These are phyloP conservation scores for Coenonympha glycerion DNA, from an alignment of 2,888 invertebrate species.

Conservation along the genomic window DNA sequence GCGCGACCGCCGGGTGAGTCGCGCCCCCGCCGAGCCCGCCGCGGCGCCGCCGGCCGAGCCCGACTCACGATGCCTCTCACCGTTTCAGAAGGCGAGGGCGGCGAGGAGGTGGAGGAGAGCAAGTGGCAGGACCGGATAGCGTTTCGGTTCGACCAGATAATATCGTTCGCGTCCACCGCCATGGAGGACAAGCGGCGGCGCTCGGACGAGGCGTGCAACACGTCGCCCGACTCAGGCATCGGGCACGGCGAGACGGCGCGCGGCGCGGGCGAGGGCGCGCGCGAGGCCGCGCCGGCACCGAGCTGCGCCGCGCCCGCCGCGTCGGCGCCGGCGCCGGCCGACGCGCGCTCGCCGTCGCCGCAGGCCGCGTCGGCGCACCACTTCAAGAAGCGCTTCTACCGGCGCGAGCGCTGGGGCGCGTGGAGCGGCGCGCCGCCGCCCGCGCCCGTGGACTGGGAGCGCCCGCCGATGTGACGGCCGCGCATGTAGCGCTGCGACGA, in stretches of 20 bases:
- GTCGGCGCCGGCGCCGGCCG: slow-evolving; percentile 32
- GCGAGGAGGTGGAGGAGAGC: slow-evolving; percentile 84
- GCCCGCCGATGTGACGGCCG: slow-evolving; percentile 68
- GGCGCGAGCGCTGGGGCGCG: slow-evolving; percentile 81
- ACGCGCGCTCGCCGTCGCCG: slow-evolving; percentile 60
- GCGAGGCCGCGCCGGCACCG: slow-evolving; percentile 56
- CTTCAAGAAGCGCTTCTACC: slow-evolving; percentile 91
- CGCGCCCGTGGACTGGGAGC: slow-evolving; percentile 64
- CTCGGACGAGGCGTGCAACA: slow-evolving; percentile 88
- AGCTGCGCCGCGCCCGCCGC: slow-evolving; percentile 41
- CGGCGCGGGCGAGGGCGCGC: slow-evolving; percentile 34
- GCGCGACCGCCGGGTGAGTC: slow-evolving; percentile 55
- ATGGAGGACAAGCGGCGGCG: slow-evolving; percentile 89
- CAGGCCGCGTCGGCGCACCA: slow-evolving; percentile 70
- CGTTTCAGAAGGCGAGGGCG: slow-evolving; percentile 75
- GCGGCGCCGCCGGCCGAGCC: background rate
- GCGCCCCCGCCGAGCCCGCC: background rate
- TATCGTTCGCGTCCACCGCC: slow-evolving; percentile 94
- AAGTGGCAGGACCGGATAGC: slow-evolving; percentile 96
- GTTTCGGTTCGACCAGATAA: slow-evolving; percentile 94
- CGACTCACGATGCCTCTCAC: slow-evolving; percentile 16
- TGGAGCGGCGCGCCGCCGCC: slow-evolving; percentile 64
- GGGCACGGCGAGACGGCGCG: slow-evolving; percentile 78
- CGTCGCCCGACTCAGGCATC: slow-evolving; percentile 90
- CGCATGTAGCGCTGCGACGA: slow-evolving; percentile 32